Evolutionary conservation across 2,888 invertebrate genomes (phyloP).

Genomic region (Eupithecia subumbrata): DNA sequence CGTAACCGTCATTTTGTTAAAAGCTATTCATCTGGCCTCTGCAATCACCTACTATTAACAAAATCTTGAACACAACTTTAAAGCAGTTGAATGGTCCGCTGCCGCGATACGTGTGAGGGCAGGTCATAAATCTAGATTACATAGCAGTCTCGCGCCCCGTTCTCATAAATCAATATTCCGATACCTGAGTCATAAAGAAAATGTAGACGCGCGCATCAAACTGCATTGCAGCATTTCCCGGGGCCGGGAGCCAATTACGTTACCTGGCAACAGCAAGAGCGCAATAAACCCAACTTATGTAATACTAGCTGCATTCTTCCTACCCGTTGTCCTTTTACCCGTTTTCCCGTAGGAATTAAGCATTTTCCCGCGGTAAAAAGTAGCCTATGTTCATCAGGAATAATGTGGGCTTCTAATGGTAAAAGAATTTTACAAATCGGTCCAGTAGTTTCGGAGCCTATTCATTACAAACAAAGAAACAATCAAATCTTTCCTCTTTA

Average conservation of each 20-base stretch:
- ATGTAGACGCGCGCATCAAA: conserved; percentile 32
- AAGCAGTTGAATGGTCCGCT: neutral
- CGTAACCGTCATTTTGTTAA: neutral
- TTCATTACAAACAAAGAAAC: too few species aligned
- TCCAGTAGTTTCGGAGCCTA: too few species aligned
- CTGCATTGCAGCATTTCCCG: conserved; percentile 29
- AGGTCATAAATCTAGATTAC: conserved; percentile 1
- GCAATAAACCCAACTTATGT: neutral
- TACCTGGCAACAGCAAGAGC: conserved; percentile 8
- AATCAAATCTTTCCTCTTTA: too few species aligned
- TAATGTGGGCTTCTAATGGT: too few species aligned
- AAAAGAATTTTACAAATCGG: too few species aligned
- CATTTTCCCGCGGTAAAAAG: too few species aligned
- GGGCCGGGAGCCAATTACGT: conserved; percentile 13
- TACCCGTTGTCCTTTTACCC: too few species aligned
- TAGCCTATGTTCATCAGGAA: too few species aligned
- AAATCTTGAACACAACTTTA: neutral
- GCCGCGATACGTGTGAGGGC: neutral
- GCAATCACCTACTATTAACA: neutral
- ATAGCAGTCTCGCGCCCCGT: neutral
- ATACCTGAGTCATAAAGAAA: neutral
- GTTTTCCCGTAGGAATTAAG: too few species aligned
- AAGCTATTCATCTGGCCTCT: neutral
- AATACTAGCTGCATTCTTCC: too few species aligned
- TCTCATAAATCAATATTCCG: conserved; percentile 2